Percentiles rank a stretch among this genome's conserved stretches.
Conservation (phyloP, 2,113 vertebrate genomes). For the Pachycephala philippinensis region DNA sequence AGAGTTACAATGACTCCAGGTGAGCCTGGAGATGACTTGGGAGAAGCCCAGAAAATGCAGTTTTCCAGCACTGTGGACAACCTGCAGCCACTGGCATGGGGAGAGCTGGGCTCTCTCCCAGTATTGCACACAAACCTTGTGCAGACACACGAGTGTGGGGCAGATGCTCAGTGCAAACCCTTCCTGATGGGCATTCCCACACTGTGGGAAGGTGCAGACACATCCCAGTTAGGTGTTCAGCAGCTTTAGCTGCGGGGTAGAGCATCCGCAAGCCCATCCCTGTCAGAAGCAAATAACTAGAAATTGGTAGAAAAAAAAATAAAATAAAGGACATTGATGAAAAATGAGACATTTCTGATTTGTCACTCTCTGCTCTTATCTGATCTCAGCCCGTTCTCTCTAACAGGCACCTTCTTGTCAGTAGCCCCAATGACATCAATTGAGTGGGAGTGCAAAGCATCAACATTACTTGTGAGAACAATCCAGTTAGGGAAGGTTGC, state of each 20-base stretch:
- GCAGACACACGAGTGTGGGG: fast-evolving
- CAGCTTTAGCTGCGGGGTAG: neutral
- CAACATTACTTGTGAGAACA: conserved; percentile 36
- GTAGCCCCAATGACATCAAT: conserved; percentile 28
- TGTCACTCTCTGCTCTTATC: neutral
- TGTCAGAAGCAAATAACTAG: neutral
- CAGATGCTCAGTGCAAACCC: neutral
- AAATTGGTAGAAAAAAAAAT: neutral
- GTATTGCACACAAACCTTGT: neutral
- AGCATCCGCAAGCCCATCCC: neutral
- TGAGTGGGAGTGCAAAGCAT: conserved; percentile 45
- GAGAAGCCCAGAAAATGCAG: neutral
- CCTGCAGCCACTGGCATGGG: fast-evolving
- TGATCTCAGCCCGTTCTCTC: neutral
- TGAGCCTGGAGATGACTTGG: neutral
- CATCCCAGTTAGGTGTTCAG: neutral
- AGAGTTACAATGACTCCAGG: neutral
- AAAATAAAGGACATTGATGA: neutral
- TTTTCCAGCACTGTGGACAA: neutral
- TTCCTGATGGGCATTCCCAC: neutral
- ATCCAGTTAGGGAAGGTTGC: conserved; percentile 37
- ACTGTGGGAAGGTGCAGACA: neutral
- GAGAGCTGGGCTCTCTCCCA: neutral
- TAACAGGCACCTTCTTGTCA: conserved; percentile 42
- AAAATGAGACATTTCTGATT: neutral